Base-by-base conservation (phyloP, 2,888 invertebrate genomes). In the Trypoxylon attenuatum region DNA sequence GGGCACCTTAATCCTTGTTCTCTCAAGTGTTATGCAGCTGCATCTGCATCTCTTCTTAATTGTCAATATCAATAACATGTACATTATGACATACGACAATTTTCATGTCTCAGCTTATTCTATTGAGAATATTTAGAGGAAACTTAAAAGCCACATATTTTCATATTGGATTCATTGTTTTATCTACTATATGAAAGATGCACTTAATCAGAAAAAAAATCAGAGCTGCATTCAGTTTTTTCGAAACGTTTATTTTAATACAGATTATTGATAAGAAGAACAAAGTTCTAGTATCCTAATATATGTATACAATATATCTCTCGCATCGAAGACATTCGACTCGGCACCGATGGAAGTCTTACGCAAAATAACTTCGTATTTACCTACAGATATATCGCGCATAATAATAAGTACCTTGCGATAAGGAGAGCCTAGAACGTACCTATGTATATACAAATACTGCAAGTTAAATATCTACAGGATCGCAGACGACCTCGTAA, bases 361-460 rank as follows among this genome's bases (percentile, higher is more conserved):
- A 62, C 41, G 6, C 21, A 46, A 41, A 8, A 22, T 13, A 25
- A 46, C 13, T 27, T 5, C n/a, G 5, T 58, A 60, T 18, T n/a
- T n/a, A n/a, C n/a, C n/a, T n/a, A n/a, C n/a, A n/a, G n/a, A n/a
- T n/a, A n/a, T n/a, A n/a, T n/a, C n/a, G n/a, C n/a, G n/a, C n/a
- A n/a, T n/a, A n/a, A n/a, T n/a, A n/a, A n/a, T n/a, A n/a, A n/a
- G n/a, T n/a, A n/a, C n/a, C 43, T 18, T 57, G 49, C 23, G 22
- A 56, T 43, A 52, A 46, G 51, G 55, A 55, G 42, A 39, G 18
- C 52, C 51, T 59, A 41, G 63, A n/a, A n/a, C n/a, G n/a, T n/a
- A n/a, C n/a, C n/a, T n/a, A 73, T 59, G 63, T 75, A 75, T 71
- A 61, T 65, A 68, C 45, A 69, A 73, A 65, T 70, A 73, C 68